Percentiles rank a stretch among this genome's conserved stretches.
phyloP scores from a whole-genome alignment of 2,888 invertebrate species.

The Stegophylla sp. region DNA sequence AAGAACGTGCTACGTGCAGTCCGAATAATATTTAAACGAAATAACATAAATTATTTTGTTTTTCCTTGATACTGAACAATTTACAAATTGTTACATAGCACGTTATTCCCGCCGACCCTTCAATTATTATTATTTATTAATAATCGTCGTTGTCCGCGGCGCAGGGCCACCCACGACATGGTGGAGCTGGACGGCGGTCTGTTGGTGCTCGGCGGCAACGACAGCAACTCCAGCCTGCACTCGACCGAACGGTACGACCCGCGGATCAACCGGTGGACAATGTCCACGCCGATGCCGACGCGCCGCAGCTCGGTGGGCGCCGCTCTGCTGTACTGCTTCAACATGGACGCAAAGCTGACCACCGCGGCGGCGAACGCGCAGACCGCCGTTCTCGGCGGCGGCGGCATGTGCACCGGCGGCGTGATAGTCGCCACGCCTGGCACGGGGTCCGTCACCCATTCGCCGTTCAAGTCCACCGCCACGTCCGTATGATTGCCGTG shows the following conservation, averaged over 20 bases:
- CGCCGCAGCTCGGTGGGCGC: conserved; percentile 74
- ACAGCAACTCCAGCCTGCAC: conserved; percentile 74
- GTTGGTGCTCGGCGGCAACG: conserved; percentile 75
- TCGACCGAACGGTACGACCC: conserved; percentile 75
- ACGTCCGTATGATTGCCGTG: conserved; percentile 57
- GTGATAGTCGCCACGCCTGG: not conserved
- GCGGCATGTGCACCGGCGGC: not conserved
- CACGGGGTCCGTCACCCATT: conserved; percentile 37
- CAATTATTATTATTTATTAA: no score
- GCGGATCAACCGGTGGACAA: conserved; percentile 72
- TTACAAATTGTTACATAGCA: no score
- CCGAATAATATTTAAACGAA: no score
- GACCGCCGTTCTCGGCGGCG: not conserved
- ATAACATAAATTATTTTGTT: no score
- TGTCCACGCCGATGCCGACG: conserved; percentile 73
- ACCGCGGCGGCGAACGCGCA: not conserved
- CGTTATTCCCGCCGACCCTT: no score
- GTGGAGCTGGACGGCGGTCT: conserved; percentile 72
- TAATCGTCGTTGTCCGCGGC: no score
- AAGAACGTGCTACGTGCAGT: no score
- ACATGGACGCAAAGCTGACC: conserved; percentile 61
- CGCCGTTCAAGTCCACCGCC: conserved; percentile 52
- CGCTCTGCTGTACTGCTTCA: conserved; percentile 72
- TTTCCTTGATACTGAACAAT: no score
- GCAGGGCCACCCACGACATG: conserved; percentile 74